Conservation (phyloP, 2,113 vertebrate genomes). For the Recurvirostra avosetta region DNA sequence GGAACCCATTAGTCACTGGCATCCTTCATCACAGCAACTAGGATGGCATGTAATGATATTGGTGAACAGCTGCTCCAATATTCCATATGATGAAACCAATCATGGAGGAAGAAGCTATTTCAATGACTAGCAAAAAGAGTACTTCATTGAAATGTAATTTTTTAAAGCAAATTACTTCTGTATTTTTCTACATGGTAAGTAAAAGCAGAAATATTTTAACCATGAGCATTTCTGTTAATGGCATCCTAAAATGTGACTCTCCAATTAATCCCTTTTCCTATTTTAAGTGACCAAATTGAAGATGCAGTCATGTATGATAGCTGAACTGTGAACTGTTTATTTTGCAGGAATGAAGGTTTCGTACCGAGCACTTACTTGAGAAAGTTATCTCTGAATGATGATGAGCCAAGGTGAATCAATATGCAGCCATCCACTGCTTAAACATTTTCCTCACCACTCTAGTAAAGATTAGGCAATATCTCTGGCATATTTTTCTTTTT, state of each 20-base stretch:
- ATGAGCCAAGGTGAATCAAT: constrained; percentile 7
- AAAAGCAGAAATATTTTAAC: constrained; percentile 1
- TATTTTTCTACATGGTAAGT: background rate
- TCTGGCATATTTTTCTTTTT: background rate
- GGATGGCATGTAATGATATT: background rate
- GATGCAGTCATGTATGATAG: background rate
- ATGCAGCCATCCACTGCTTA: background rate
- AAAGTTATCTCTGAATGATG: background rate
- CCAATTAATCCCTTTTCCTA: background rate
- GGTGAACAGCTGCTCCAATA: background rate
- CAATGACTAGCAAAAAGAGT: background rate
- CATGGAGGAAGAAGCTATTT: background rate
- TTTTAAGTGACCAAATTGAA: background rate
- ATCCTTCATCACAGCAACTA: background rate
- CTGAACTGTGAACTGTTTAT: background rate
- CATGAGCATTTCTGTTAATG: background rate
- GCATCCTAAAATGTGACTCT: background rate
- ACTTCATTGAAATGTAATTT: background rate
- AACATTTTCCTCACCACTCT: background rate
- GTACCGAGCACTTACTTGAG: background rate
- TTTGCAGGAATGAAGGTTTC: constrained; percentile 46
- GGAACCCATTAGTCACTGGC: background rate
- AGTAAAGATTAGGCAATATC: background rate
- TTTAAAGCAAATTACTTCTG: background rate
- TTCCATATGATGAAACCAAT: background rate